These are phyloP conservation scores for Epinephelus coioides DNA, from an alignment of 2,797 vertebrate species.

Conservation along the genomic window DNA sequence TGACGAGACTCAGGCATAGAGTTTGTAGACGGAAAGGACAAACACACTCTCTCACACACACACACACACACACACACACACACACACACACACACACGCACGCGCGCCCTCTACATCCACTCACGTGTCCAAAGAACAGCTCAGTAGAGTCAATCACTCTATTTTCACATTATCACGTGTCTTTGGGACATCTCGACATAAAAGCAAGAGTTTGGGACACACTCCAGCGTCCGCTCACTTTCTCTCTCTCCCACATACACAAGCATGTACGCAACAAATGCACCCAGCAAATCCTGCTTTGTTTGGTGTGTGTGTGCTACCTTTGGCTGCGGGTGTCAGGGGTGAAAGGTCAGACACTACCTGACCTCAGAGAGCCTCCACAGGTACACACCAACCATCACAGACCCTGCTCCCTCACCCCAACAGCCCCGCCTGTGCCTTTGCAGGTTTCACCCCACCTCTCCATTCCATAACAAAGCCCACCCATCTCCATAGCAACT, in stretches of 20 bases:
- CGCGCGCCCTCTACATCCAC: constrained; percentile 28
- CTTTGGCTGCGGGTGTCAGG: constrained; percentile 67
- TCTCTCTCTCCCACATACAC: background rate
- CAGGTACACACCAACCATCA: constrained; percentile 58
- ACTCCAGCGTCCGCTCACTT: constrained; percentile 15
- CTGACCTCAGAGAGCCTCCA: constrained; percentile 49
- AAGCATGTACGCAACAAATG: constrained; percentile 23
- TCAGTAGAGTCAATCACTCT: constrained; percentile 58
- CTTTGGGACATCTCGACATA: constrained; percentile 71
- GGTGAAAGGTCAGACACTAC: constrained; percentile 56
- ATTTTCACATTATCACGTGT: constrained; percentile 73
- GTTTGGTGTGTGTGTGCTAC: constrained; percentile 71
- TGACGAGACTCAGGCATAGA: constrained; percentile 20
- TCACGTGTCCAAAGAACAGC: constrained; percentile 69
- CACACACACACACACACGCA: constrained; percentile 27
- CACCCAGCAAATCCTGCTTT: constrained; percentile 67
- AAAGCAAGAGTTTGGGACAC: constrained; percentile 47
- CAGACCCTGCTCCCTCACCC: constrained; percentile 13
- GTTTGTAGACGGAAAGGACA: constrained; percentile 36
- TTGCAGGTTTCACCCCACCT: constrained; percentile 29
- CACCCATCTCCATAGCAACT: constrained; percentile 74
- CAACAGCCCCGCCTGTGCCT: constrained; percentile 28
- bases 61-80: constrained; percentile 16
- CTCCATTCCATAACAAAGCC: constrained; percentile 59
- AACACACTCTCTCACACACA: constrained; percentile 5